Base-by-base conservation (phyloP, 2,888 invertebrate species). In the Podotricha telesiphe region DNA sequence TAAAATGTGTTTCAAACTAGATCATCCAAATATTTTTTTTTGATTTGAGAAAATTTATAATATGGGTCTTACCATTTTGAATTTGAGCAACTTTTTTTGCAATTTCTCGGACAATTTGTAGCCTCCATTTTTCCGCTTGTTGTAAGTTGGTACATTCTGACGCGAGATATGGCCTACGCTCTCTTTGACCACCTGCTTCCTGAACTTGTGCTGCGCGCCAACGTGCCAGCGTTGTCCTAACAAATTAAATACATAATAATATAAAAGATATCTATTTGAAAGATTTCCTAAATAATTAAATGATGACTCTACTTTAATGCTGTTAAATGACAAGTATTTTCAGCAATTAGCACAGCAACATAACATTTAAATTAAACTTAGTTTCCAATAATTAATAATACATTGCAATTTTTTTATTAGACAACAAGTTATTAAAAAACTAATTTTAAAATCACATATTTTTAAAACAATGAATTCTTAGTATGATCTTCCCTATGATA, bases 31-130 rank as follows among this genome's bases (percentile, higher is more conserved):
- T 45, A 67, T 28, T 48, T 62, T 40, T 42, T 17, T 5, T 28
- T n/a, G n/a, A n/a, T n/a, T 62, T 50, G n/a, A 40, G n/a, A 56
- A 45, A 10, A 17, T n/a, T 8, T 37, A 45, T 50, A 22, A 45
- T 19, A 7, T 40, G 20, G 28, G 61, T 73, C 80, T 74, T 79
- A 96, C 96, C 98, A 91, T 99, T 99, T 86, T 99, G 99, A 84
- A 99, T 99, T 88, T 99, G 98, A 1, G 99, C 97, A 0, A 99
- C 99, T 94, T 99, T 99, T 83, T 98, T 97, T 0, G 99, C 98
- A 51, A 99, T 97, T 90, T 99, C 99, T 68, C 99, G 94, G 67
- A 99, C 98, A 70, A 99, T 98, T 86, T 99, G 99, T 87, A 98
- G 94, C 74, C 99, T 94, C 96, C 98, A 99, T 91, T 98, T 98